These are phyloP conservation scores for Aurelia sp. DNA, from an alignment of 30 jellyfish, hydroid and myxozoan species.

Conservation along the genomic window DNA sequence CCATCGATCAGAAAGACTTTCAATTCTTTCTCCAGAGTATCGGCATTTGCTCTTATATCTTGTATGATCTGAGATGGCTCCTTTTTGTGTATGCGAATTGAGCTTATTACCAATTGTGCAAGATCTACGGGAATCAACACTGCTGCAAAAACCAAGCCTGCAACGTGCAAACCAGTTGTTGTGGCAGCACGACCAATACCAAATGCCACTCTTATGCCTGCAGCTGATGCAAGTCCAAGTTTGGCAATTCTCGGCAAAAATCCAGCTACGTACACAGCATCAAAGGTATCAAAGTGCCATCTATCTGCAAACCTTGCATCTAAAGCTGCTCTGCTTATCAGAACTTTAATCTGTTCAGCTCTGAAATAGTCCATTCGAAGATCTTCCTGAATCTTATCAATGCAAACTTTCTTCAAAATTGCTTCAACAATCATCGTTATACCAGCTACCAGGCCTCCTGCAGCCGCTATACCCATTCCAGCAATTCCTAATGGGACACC, in stretches of 20 bases:
- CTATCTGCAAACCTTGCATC: constrained; percentile 27
- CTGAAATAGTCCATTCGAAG: constrained; percentile 36
- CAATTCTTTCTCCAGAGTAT: constrained; percentile 37
- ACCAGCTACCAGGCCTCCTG: constrained; percentile 49
- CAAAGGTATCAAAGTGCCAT: constrained; percentile 33
- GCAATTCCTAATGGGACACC: constrained; percentile 64
- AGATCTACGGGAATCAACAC: constrained; percentile 58
- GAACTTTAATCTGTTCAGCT: constrained; percentile 38
- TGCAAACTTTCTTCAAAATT: constrained; percentile 14
- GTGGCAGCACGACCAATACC: constrained; percentile 62
- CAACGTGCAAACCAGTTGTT: constrained; percentile 64
- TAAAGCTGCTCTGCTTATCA: constrained; percentile 39
- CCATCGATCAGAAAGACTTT: constrained; percentile 17
- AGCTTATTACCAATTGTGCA: constrained; percentile 51
- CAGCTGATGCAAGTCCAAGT: constrained; percentile 54
- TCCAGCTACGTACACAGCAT: background rate
- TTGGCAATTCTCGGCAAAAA: constrained; percentile 31
- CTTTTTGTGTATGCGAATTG: constrained; percentile 41
- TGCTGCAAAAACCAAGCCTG: constrained; percentile 53
- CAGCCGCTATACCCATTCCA: constrained; percentile 53
- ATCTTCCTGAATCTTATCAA: constrained; percentile 16
- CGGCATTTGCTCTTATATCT: constrained; percentile 33
- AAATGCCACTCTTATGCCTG: constrained; percentile 31
- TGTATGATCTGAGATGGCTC: constrained; percentile 33
- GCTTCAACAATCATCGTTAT: constrained; percentile 27